Evolutionary conservation across 2,113 vertebrate species (phyloP), one percentile per base, ranked within the genome.

Genomic region (Bothrops jararaca): DNA sequence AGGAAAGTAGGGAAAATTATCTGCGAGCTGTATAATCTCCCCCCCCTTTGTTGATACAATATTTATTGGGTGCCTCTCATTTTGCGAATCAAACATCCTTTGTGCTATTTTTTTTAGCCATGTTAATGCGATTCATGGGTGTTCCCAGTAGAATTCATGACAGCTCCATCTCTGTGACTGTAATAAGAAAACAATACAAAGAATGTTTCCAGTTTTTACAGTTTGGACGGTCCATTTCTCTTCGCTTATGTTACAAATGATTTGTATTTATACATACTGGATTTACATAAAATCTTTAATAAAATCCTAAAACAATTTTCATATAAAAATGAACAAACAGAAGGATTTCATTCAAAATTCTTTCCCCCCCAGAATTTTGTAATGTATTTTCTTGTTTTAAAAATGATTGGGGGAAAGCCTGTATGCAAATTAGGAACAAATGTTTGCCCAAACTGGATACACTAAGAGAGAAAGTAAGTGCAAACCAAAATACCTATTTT

Each of bases 51-150:
- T 91, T 90, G 34, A 58, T 58, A 92, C 80, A 26, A 50, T 48
- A 23, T 48, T 86, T 53, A 42, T 89, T 20, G 45, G 8, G 64
- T 57, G 29, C 64, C 20, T 48, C 58, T 48, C 34, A n/a, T 89
- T 92, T 90, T 54, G 88, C 22, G 86, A 54, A 92, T 86, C 34
- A 86, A 89, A 42, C 23, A 89, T 23, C 50, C 74, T 92, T 89
- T 86, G 39, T 87, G 80, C 39, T 80, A 48, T 29, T 56, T 57
- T 39, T 64, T 64, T 69, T 90, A 90, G 39, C 88, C 34, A 53
- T 24, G n/a, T 86, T 3, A 34, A 0, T 42, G 91, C 12, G 9
- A n/a, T 2, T 3, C n/a, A 20, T 0, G 26, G 56, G 48, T 50
- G 20, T 24, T 92, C 86, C 85, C 88, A 0, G 0, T 7, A 18